Percentiles rank a stretch among this genome's conserved stretches.
phyloP scores from a whole-genome alignment of 2,113 vertebrate genomes.

The Heterochromis multidens region DNA sequence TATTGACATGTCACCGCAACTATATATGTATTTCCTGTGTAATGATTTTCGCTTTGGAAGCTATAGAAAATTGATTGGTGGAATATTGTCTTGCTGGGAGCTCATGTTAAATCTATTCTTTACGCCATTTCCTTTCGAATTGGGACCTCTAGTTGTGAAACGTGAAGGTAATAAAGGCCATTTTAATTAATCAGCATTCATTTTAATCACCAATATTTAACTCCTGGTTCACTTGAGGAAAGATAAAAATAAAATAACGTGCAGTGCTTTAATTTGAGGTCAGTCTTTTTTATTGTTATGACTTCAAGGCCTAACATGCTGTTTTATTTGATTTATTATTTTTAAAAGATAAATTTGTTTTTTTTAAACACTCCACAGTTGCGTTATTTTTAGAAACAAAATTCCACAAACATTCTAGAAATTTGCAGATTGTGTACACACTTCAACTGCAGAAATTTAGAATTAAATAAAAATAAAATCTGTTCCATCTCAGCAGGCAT shows the following conservation, averaged over 20 bases:
- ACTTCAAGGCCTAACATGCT: not conserved
- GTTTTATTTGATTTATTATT: not conserved
- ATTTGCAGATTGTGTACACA: not conserved
- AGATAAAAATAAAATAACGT: not conserved
- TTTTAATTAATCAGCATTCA: not conserved
- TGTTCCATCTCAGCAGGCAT: not conserved
- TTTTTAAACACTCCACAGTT: not conserved
- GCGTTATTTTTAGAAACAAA: not conserved
- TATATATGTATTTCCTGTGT: conserved; percentile 4
- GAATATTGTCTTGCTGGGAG: not conserved
- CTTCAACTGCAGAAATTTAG: not conserved
- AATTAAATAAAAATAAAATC: not conserved
- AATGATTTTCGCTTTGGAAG: conserved; percentile 17
- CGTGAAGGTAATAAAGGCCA: not conserved
- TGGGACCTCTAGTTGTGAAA: not conserved
- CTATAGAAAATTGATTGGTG: not conserved
- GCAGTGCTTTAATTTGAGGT: not conserved
- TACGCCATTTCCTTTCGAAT: not conserved
- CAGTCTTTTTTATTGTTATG: not conserved
- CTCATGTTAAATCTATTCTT: not conserved
- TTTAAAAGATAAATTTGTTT: not conserved
- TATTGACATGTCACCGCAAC: conserved; percentile 7
- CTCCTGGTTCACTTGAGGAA: not conserved
- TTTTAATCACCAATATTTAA: not conserved
- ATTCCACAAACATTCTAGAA: not conserved